These are phyloP conservation scores for Rhogogaster chlorosoma DNA, from an alignment of 2,888 invertebrate genomes.

Conservation along the genomic window DNA sequence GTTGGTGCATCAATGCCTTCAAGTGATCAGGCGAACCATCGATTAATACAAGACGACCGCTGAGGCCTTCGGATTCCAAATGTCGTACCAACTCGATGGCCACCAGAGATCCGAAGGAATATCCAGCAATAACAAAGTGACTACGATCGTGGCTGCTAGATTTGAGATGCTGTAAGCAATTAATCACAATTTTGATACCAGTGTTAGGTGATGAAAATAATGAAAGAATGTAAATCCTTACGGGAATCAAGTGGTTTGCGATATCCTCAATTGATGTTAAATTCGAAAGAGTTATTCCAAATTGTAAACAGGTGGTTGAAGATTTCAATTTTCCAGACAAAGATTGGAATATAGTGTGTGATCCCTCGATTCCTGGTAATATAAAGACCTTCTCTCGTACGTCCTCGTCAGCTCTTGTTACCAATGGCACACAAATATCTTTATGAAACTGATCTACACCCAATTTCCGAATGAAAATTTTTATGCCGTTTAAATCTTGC, in stretches of 20 bases:
- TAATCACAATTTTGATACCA: neutral
- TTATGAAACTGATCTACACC: neutral
- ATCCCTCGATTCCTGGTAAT: conserved; percentile 68
- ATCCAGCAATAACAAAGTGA: conserved; percentile 17
- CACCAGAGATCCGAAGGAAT: conserved; percentile 22
- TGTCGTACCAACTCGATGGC: conserved; percentile 27
- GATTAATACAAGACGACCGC: conserved; percentile 32
- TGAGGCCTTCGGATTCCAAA: conserved; percentile 17
- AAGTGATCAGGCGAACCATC: conserved; percentile 78
- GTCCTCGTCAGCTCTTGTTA: neutral
- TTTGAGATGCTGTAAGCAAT: conserved; percentile 80
- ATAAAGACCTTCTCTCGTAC: conserved; percentile 58
- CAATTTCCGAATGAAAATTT: neutral
- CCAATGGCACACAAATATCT: neutral
- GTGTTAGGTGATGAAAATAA: too few species aligned
- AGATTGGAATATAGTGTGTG: conserved; percentile 63
- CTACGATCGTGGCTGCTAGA: conserved; percentile 72
- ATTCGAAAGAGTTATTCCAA: neutral
- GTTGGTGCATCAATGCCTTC: conserved; percentile 79
- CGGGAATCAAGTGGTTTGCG: conserved; percentile 80
- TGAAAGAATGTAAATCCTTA: conserved; percentile 69
- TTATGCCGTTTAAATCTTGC: conserved; percentile 82
- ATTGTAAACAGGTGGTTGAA: conserved; percentile 56
- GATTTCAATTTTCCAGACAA: conserved; percentile 62
- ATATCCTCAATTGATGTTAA: conserved; percentile 76